Conservation (phyloP, 2,113 vertebrate species). For the Chaenogobius annularis region DNA sequence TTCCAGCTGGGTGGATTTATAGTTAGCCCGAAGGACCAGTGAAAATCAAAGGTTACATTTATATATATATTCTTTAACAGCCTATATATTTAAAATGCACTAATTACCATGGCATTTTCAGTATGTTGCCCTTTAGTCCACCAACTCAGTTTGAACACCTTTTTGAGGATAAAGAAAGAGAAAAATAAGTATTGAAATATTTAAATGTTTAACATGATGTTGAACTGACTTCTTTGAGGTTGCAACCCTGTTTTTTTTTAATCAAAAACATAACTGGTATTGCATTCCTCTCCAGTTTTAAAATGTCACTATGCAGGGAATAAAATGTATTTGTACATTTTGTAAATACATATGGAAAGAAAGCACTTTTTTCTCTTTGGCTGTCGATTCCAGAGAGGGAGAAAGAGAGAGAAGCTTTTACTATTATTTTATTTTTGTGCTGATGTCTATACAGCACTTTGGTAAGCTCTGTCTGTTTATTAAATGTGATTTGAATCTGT, state of each 20-base stretch:
- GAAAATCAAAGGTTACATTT: neutral
- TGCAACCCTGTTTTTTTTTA: neutral
- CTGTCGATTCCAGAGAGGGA: too few relatives aligned
- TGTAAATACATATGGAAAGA: too few relatives aligned
- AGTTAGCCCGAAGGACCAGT: neutral
- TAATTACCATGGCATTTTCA: neutral
- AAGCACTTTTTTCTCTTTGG: too few relatives aligned
- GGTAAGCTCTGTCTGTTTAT: too few relatives aligned
- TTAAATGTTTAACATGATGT: neutral
- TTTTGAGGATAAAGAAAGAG: neutral
- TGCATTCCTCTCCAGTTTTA: too few relatives aligned
- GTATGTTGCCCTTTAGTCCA: neutral
- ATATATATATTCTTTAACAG: too few relatives aligned
- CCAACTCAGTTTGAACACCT: neutral
- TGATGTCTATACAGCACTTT: too few relatives aligned
- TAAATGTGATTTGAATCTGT: too few relatives aligned
- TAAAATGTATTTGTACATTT: too few relatives aligned
- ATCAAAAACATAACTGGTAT: neutral
- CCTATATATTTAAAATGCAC: neutral
- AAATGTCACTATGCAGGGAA: too few relatives aligned
- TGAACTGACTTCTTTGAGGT: neutral
- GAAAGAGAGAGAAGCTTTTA: too few relatives aligned
- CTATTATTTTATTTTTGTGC: too few relatives aligned
- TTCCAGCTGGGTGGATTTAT: neutral
- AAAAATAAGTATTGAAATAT: neutral